phyloP scores from a whole-genome alignment of 2,888 invertebrate genomes.

The Lasioglossum villosulum region DNA sequence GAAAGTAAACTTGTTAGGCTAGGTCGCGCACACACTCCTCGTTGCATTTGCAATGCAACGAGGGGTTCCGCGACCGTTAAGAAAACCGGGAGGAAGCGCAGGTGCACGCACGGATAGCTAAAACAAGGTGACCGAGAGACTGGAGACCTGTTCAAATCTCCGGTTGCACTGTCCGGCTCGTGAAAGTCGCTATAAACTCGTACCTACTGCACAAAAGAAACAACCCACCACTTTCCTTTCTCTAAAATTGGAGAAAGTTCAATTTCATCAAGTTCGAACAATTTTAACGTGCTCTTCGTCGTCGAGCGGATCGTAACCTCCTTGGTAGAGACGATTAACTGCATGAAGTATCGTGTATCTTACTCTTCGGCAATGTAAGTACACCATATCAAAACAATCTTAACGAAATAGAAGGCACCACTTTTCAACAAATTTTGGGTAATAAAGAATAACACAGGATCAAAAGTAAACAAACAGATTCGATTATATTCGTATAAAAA shows the following conservation, averaged over 20 bases:
- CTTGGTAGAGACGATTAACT: background rate
- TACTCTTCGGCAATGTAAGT: background rate
- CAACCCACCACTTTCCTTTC: background rate
- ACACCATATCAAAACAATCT: too few species aligned
- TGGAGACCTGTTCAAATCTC: slow-evolving; percentile 1
- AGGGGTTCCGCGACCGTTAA: slow-evolving; percentile 5
- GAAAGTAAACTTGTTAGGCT: slow-evolving; percentile 5
- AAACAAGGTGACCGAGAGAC: slow-evolving; percentile 37
- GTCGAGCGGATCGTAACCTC: background rate
- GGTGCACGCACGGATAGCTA: slow-evolving; percentile 49
- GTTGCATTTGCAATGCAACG: slow-evolving; percentile 47
- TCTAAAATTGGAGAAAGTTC: slow-evolving; percentile 12
- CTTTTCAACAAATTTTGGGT: too few species aligned
- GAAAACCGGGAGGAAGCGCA: slow-evolving; percentile 40
- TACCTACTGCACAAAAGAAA: background rate
- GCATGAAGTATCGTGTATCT: background rate
- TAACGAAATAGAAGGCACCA: too few species aligned
- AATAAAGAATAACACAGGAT: too few species aligned
- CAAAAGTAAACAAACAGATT: too few species aligned
- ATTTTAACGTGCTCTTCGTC: background rate
- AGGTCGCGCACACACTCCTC: background rate
- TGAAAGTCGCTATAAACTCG: background rate
- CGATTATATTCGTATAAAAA: too few species aligned
- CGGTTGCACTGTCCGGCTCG: background rate
- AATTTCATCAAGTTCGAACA: background rate